Percentiles rank a stretch among this genome's conserved stretches.
Evolutionary conservation across 2,888 invertebrate genomes (phyloP).

Genomic region (Tenthredo distinguenda): DNA sequence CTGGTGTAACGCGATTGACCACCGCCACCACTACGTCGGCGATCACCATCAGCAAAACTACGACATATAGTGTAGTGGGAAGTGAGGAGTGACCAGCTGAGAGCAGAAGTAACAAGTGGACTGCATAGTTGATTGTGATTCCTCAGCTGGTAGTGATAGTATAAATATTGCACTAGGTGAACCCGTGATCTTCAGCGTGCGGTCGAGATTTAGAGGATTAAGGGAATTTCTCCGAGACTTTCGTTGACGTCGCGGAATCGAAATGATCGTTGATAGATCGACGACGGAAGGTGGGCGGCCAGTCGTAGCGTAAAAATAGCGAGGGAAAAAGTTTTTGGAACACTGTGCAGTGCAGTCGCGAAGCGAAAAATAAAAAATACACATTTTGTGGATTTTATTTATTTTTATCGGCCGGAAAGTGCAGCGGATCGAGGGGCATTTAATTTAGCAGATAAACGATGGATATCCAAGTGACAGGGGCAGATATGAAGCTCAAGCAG

Average conservation of each 20-base stretch:
- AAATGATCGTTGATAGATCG: constrained; percentile 19
- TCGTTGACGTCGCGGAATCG: background rate
- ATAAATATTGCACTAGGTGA: background rate
- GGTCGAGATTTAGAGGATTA: background rate
- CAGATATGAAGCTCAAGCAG: constrained; percentile 64
- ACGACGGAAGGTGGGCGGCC: background rate
- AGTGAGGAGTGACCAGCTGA: constrained; percentile 37
- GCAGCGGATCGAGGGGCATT: background rate
- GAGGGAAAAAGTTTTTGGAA: background rate
- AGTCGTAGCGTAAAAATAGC: background rate
- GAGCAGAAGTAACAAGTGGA: constrained; percentile 40
- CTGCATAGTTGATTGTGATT: constrained; percentile 14
- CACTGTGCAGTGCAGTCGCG: background rate
- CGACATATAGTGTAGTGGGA: background rate
- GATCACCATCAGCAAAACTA: background rate
- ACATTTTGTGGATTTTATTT: no score
- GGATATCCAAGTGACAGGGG: constrained; percentile 61
- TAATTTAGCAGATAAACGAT: background rate
- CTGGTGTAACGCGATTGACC: constrained; percentile 49
- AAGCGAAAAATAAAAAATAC: no score
- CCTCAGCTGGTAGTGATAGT: background rate
- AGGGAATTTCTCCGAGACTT: background rate
- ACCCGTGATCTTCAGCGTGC: background rate
- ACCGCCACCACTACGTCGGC: background rate
- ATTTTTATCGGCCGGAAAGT: background rate